Conservation (phyloP, 2,797 vertebrate species). For the Bradypodion ventrale region DNA sequence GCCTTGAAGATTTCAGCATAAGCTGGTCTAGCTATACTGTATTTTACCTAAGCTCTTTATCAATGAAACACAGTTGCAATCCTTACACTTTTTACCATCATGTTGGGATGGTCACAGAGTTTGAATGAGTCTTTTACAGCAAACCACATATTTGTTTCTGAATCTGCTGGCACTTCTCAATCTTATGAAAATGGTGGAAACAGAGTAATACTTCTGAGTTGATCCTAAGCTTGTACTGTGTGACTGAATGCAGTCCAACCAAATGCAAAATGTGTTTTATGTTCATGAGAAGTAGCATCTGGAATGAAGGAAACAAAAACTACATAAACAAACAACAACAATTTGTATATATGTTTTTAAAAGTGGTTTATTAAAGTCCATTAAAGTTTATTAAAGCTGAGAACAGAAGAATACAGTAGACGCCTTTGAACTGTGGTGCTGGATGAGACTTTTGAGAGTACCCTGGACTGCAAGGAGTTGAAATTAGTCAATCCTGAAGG, state of each 20-base stretch:
- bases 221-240: not conserved
- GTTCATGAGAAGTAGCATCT: not conserved
- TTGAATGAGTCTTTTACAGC: not conserved
- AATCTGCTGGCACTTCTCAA: not conserved
- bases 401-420: no score
- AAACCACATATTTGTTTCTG: not conserved
- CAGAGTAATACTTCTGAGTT: not conserved
- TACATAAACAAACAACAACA: not conserved
- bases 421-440: no score
- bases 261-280: not conserved
- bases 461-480: no score
- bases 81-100: not conserved
- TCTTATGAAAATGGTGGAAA: not conserved
- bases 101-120: not conserved
- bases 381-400: no score
- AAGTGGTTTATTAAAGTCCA: no score
- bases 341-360: not conserved
- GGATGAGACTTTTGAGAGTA: no score
- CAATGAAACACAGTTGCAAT: slow-evolving; percentile 16
- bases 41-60: slow-evolving; percentile 23
- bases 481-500: no score
- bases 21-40: not conserved
- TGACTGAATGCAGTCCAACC: not conserved
- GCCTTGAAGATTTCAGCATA: slow-evolving; percentile 9
- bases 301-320: not conserved